A percentile compares a stretch with the other conserved stretches of the same genome.
phyloP scores from a whole-genome alignment of 2,797 vertebrate species.

The Cuculus canorus region DNA sequence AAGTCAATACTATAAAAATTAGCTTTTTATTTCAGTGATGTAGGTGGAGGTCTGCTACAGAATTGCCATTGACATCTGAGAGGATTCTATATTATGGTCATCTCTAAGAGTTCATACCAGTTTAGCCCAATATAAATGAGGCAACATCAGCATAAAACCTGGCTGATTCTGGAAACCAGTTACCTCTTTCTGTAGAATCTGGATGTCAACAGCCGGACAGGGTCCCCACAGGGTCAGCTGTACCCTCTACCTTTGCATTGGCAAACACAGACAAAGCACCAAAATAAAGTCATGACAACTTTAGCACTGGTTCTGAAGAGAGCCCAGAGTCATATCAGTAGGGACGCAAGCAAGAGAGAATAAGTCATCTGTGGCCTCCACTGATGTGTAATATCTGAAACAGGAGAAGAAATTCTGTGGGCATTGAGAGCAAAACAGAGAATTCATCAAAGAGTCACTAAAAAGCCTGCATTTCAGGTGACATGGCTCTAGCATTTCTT shows the following conservation, averaged over 20 bases:
- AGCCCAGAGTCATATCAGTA: not conserved
- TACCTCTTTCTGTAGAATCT: not conserved
- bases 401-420: not conserved
- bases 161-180: not conserved
- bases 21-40: not conserved
- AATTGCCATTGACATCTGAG: not conserved
- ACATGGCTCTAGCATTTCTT: not conserved
- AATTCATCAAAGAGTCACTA: not conserved
- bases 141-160: not conserved
- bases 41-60: not conserved
- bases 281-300: not conserved
- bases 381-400: not conserved
- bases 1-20: not conserved
- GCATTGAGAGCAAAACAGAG: not conserved
- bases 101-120: not conserved
- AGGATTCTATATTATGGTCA: not conserved
- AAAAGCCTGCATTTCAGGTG: not conserved
- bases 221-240: not conserved
- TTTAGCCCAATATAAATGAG: not conserved
- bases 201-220: not conserved
- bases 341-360: not conserved
- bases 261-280: rapidly evolving
- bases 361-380: not conserved
- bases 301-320: not conserved
- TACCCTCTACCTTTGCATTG: not conserved